A percentile compares a stretch with the other conserved stretches of the same genome.
Conservation (phyloP, 2,113 vertebrate species). For the Dascyllus trimaculatus region DNA sequence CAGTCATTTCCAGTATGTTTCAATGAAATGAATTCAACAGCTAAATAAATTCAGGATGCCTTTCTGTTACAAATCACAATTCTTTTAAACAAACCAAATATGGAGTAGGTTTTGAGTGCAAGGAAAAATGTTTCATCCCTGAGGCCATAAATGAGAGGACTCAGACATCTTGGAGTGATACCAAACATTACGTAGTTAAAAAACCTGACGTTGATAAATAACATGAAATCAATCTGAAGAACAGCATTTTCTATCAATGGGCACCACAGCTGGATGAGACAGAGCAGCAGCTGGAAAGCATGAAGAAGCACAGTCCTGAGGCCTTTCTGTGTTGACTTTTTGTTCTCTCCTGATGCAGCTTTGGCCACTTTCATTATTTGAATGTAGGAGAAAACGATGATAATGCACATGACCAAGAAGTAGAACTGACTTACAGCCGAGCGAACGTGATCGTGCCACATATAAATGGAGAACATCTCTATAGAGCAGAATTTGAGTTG, state of each 20-base stretch:
- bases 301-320: slow-evolving; percentile 71
- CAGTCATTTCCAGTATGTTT: too few relatives aligned
- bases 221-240: neutral
- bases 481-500: neutral
- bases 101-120: slow-evolving; percentile 42
- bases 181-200: slow-evolving; percentile 54
- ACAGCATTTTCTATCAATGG: slow-evolving; percentile 59
- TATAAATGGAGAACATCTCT: slow-evolving; percentile 6
- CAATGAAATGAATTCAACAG: too few relatives aligned
- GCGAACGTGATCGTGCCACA: slow-evolving; percentile 57
- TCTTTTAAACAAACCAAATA: slow-evolving; percentile 19
- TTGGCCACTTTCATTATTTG: slow-evolving; percentile 65
- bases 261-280: slow-evolving; percentile 64
- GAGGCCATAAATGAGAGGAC: slow-evolving; percentile 63
- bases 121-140: slow-evolving; percentile 49
- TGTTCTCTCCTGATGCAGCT: slow-evolving; percentile 47
- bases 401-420: slow-evolving; percentile 59
- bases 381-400: slow-evolving; percentile 57
- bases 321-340: slow-evolving; percentile 57
- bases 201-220: slow-evolving; percentile 18
- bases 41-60: too few relatives aligned
- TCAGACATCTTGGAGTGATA: slow-evolving; percentile 54
- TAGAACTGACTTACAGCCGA: slow-evolving; percentile 31
- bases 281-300: slow-evolving; percentile 70
- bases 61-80: too few relatives aligned